Evolutionary conservation across 2,797 vertebrate species (phyloP), one percentile per base, ranked within the genome.

Genomic region (Triplophysa bombifrons): DNA sequence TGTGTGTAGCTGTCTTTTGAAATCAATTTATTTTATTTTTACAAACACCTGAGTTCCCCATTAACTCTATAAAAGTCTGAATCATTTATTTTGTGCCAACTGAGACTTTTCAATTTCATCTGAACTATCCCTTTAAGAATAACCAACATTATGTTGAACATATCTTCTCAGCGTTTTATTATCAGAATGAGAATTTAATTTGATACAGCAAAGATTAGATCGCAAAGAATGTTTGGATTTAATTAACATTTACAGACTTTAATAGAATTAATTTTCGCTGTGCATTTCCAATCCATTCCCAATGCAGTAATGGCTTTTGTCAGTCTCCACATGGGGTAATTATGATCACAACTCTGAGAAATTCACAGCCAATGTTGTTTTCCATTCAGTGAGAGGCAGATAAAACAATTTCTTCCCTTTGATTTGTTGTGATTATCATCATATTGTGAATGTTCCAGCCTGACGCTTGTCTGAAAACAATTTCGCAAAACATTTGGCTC

Each of bases 221-320:
- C 76, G 64, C 68, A 71, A 78, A 78, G 68, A 63, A 78, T 64
- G 68, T 72, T 78, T 78, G 76, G 51, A 74, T 70, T 74, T 73
- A 78, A 82, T 82, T 82, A 78, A 74, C 76, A 64, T 68, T 71
- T 70, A 69, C 46, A 63, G 46, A 48, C 19, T 78, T 78, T 72
- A 73, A 82, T 69, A 74, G 81, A 70, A 78, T 74, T 53, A 82
- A 65, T 74, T 74, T 64, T 30, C 67, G 17, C 56, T 63, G 46
- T 69, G 41, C 8, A 34, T 72, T 78, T 78, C 46, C 71, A 48
- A 78, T 78, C 58, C 30, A 25, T 71, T 71, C 61, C 63, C 76
- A 56, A 22, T 46, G 58, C 44, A 46, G 51, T 74, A 82, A 78
- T 74, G 60, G 61, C 66, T 74, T 74, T 68, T 70, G 65, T 78